Percentiles rank a stretch among this genome's conserved stretches.
Evolutionary conservation across 53 echinoderm and acorn worm genomes (phyloP).

Genomic region (Glandiceps talaboti): DNA sequence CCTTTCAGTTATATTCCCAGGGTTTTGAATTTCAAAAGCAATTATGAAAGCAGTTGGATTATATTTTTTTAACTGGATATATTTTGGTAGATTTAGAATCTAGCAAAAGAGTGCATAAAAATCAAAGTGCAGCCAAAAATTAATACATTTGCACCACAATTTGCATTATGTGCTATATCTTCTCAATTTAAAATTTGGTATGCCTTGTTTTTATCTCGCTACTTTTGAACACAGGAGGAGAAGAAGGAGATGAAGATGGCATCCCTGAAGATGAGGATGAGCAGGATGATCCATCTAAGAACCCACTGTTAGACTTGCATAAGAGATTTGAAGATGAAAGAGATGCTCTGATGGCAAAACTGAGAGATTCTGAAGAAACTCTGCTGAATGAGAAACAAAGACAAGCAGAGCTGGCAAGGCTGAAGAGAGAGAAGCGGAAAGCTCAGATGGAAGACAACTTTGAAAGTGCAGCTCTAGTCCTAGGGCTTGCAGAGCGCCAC

Average conservation of each 20-base stretch:
- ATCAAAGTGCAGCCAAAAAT: background rate
- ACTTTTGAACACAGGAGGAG: background rate
- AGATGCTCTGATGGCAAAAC: constrained; percentile 57
- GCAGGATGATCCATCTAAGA: constrained; percentile 10
- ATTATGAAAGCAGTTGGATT: no score
- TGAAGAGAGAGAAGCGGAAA: constrained; percentile 77
- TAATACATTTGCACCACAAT: background rate
- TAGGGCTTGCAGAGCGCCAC: constrained; percentile 83
- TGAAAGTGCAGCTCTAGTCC: constrained; percentile 70
- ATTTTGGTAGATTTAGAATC: no score
- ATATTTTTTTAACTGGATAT: no score
- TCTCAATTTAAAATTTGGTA: background rate
- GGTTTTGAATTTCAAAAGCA: no score
- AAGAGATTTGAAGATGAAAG: constrained; percentile 70
- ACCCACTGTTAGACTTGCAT: constrained; percentile 59
- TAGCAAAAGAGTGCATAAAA: no score
- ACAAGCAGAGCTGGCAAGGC: constrained; percentile 69
- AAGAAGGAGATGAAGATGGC: constrained; percentile 42
- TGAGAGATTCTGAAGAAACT: constrained; percentile 53
- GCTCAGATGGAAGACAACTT: constrained; percentile 84
- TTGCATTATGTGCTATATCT: background rate
- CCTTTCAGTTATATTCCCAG: no score
- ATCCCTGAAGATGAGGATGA: constrained; percentile 61
- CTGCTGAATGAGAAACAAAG: constrained; percentile 86
- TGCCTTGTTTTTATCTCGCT: no score